Conservation (phyloP, 2,888 invertebrate genomes). For the Watsonalla binaria region DNA sequence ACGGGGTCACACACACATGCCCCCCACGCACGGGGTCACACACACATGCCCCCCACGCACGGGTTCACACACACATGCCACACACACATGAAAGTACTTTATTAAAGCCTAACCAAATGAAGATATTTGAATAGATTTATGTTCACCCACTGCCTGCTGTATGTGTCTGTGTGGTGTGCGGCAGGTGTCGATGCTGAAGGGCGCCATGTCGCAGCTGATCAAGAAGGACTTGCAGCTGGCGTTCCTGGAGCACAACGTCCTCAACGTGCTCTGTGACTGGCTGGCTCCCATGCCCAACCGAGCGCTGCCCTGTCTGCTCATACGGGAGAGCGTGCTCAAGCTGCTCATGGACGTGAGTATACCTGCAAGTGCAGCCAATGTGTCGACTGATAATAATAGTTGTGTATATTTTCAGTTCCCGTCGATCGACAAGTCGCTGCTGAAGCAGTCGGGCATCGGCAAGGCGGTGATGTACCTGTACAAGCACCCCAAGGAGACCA, state of each 20-base stretch:
- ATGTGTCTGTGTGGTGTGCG: no score
- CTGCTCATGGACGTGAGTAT: constrained; percentile 85
- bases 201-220: constrained; percentile 94
- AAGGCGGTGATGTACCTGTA: constrained; percentile 99
- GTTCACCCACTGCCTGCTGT: no score
- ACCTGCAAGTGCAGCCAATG: background rate
- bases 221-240: constrained; percentile 97
- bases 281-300: constrained; percentile 98
- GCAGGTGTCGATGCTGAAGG: constrained; percentile 89
- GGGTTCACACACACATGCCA: constrained; percentile 26
- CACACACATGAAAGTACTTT: no score
- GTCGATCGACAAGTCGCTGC: constrained; percentile 89
- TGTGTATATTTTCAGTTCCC: constrained; percentile 83
- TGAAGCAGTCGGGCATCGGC: constrained; percentile 98
- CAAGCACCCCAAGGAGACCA: constrained; percentile 98
- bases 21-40: no score
- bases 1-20: no score
- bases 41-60: no score
- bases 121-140: no score
- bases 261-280: constrained; percentile 97
- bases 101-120: no score
- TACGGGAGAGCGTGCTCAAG: constrained; percentile 91
- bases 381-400: no score
- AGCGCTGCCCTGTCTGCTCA: constrained; percentile 95
- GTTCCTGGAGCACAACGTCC: constrained; percentile 96